A percentile compares a stretch with the other conserved stretches of the same genome.
Evolutionary conservation across 2,888 invertebrate genomes (phyloP).

Genomic region (Biston betularia): DNA sequence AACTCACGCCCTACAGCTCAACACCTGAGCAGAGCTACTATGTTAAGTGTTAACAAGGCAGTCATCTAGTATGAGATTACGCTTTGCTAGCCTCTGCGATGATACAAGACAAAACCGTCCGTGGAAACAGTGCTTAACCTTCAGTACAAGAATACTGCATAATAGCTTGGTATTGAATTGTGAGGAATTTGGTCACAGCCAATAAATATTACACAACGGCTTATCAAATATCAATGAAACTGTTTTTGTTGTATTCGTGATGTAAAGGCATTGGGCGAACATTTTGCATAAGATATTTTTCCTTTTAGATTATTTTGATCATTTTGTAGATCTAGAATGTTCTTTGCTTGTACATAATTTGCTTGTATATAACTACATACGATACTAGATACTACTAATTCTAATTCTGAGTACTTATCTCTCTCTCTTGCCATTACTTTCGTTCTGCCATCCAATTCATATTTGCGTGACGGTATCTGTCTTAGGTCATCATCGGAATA

Average conservation of each 20-base stretch:
- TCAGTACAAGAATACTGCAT: slow-evolving; percentile 20
- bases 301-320: neutral
- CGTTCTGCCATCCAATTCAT: no score
- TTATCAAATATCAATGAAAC: slow-evolving; percentile 39
- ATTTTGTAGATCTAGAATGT: neutral
- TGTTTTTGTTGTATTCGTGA: slow-evolving; percentile 26
- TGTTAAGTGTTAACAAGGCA: no score
- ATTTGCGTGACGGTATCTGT: no score
- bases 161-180: slow-evolving; percentile 33
- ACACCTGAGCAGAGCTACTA: no score
- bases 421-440: no score
- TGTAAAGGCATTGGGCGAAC: slow-evolving; percentile 19
- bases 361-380: no score
- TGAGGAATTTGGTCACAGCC: slow-evolving; percentile 40
- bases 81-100: neutral
- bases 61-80: no score
- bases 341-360: neutral
- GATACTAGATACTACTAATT: no score
- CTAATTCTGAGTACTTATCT: no score
- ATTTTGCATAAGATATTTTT: slow-evolving; percentile 19
- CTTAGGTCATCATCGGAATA: no score
- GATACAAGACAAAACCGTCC: neutral
- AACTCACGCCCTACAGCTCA: no score
- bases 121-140: slow-evolving; percentile 1
- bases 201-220: slow-evolving; percentile 35